Base-by-base conservation (phyloP, 23 tunicate species). In the Botrylloides violaceus region DNA sequence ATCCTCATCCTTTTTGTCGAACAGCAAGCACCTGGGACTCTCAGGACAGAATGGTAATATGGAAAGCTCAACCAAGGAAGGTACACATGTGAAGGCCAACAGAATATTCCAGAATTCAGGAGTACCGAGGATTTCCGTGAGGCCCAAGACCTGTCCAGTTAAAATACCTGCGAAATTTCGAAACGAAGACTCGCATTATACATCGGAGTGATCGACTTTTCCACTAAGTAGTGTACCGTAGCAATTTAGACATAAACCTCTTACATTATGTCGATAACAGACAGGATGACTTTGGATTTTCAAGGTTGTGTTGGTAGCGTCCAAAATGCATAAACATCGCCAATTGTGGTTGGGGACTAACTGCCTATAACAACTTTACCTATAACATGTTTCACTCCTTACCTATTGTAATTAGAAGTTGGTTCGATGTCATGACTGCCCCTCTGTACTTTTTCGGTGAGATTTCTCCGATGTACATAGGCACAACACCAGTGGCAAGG, bases 401-500 rank as follows among this genome's bases (percentile, higher is more conserved):
- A 81, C 99, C 99, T 43, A 87, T 71, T 9, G 99, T 95, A 19
- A 95, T 87, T 3, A 70, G 43, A 3, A 95, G 76, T 58, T 95
- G 99, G 50, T 63, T 59, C 20, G 79, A 60, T 3, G 83, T 95
- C 18, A 88, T 89, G 25, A 87, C 62, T 12, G 72, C 90, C 3
- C 99, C 99, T 58, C 99, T 70, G 28, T 80, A 59, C 4, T 43
- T 43, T 39, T 82, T 78, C 0, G 99, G 88, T 6, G 96, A 78
- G 0, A 95, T 95, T 79, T 95, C 99, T 6, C 84, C 85, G 33
- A 77, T 71, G 50, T 95, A 95, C 71, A 95, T 65, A 9, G 99
- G 99, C 21, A 90, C 95, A 43, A 95, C 71, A 9, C 95, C 94
- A 24, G 96, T 95, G 3, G 99, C 96, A 47, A 95, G 43, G 19